Percentiles rank a stretch among this genome's conserved stretches.
Evolutionary conservation across 1,140 invertebrate species (phyloP).

Genomic region (Chironomus tepperi): DNA sequence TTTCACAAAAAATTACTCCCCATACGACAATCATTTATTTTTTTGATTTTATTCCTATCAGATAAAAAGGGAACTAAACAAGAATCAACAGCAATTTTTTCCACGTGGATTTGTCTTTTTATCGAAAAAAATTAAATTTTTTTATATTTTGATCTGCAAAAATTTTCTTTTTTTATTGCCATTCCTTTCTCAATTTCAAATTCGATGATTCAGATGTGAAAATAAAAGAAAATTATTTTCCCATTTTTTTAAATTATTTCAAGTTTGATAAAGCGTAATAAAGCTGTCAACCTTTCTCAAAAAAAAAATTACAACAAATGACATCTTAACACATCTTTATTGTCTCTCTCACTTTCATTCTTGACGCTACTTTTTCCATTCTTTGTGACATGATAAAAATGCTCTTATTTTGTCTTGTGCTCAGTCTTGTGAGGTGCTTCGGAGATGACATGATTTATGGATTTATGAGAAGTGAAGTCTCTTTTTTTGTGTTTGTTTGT

Average conservation of each 20-base stretch:
- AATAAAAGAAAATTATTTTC: too few relatives aligned
- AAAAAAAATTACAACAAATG: background rate
- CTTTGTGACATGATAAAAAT: too few relatives aligned
- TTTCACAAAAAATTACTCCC: background rate
- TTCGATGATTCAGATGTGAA: background rate
- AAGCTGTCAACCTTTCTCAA: slow-evolving; percentile 6
- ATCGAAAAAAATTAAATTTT: background rate
- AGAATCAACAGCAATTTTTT: too few relatives aligned
- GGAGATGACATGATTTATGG: too few relatives aligned
- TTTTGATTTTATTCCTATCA: background rate
- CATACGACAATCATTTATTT: background rate
- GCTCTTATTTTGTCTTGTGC: too few relatives aligned
- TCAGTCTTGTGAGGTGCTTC: too few relatives aligned
- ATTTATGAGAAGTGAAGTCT: too few relatives aligned
- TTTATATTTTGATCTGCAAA: background rate
- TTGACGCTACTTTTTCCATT: too few relatives aligned
- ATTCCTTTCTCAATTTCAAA: background rate
- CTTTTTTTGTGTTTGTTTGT: too few relatives aligned
- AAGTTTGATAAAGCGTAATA: slow-evolving; percentile 8
- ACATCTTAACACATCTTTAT: slow-evolving; percentile 9
- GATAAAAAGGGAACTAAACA: background rate
- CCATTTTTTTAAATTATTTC: background rate
- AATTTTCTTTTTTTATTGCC: background rate
- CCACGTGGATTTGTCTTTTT: background rate
- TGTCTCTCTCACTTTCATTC: background rate